A percentile compares a stretch with the other conserved stretches of the same genome.
Evolutionary conservation across 2,113 vertebrate species (phyloP).

Genomic region (Anseranas semipalmata): DNA sequence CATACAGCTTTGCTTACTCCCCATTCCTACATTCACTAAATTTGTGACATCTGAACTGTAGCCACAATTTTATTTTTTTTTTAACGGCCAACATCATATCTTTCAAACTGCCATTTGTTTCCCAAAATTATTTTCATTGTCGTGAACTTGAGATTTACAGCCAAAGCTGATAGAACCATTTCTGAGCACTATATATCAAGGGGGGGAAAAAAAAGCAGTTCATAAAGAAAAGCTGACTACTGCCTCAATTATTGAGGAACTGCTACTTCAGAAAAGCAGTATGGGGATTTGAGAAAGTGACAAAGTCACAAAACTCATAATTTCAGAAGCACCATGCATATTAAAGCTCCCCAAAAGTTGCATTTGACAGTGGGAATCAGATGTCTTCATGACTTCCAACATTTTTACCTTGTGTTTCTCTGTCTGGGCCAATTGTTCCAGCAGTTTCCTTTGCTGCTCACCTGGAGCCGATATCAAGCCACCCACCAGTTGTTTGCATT

Average conservation of each 20-base stretch:
- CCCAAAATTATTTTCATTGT: background rate
- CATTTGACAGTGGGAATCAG: background rate
- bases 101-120: constrained; percentile 3
- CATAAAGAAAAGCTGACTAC: background rate
- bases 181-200: background rate
- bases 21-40: background rate
- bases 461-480: background rate
- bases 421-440: background rate
- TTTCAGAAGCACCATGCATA: background rate
- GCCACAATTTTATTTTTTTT: background rate
- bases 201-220: background rate
- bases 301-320: background rate
- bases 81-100: background rate
- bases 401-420: background rate
- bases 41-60: constrained; percentile 14
- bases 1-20: background rate
- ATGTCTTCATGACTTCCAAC: background rate
- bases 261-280: background rate
- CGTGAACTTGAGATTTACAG: constrained; percentile 1
- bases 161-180: background rate
- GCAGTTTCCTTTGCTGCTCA: background rate
- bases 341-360: background rate
- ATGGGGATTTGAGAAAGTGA: background rate
- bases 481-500: background rate
- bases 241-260: background rate